Evolutionary conservation across 1,140 invertebrate species (phyloP), one percentile per base, ranked within the genome.

Genomic region (Heliconius himera): DNA sequence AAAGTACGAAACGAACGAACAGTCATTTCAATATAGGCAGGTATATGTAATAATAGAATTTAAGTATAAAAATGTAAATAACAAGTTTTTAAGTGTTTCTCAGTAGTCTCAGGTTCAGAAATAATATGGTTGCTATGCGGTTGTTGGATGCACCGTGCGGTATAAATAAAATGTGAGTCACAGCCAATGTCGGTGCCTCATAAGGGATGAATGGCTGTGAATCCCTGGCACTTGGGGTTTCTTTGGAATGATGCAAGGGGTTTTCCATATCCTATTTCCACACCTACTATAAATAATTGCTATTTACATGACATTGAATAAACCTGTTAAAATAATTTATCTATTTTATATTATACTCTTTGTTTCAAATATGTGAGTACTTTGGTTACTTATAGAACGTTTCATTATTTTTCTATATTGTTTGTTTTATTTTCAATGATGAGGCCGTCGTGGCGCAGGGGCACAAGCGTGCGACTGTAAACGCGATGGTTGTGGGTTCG

Each of bases 141-240:
- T 81, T 76, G 73, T 81, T 80, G 70, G 79, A 83, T 73, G 73
- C 38, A 66, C 60, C 60, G 22, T 29, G 26, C 60, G 3, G 9
- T 66, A 29, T 60, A 85, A 85, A 88, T 86, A 85, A 49, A 76
- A 16, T 36, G 41, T 90, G 87, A 91, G 36, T 91, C 87, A 90
- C 77, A 78, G 81, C 76, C 80, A 75, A 82, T 88, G 87, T 87
- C 87, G 84, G 77, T 80, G 54, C 81, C 77, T 77, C 70, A 74
- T 81, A 85, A 79, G 88, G 88, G 88, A 86, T 89, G 87, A 89
- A 89, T 89, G 87, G 84, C 84, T 87, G 86, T 86, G 83, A 84
- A 75, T 51, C 81, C 81, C 76, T 76, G 80, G 81, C 86, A 13
- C 13, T 73, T 66, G 36, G 3, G 66, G 66, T 41, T 78, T 49